These are phyloP conservation scores for Corythornis vintsioides DNA, from an alignment of 2,113 vertebrate species.

Conservation along the genomic window DNA sequence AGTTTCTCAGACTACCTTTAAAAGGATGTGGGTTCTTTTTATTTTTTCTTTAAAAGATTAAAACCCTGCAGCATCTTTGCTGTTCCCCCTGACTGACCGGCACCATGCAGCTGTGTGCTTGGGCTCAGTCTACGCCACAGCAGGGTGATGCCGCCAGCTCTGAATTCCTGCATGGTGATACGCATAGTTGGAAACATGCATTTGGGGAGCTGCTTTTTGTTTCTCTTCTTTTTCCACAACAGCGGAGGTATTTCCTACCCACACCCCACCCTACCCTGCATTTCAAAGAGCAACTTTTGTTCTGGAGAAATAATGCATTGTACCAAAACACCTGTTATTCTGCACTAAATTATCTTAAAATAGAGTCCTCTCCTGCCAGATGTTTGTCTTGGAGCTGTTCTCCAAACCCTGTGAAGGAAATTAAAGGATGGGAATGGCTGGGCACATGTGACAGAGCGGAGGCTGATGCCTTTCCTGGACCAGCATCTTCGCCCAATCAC, in stretches of 20 bases:
- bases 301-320: neutral
- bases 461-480: neutral
- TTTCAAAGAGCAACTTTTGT: slow-evolving; percentile 25
- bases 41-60: neutral
- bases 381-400: slow-evolving; percentile 2
- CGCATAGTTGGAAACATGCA: neutral
- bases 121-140: rapidly evolving
- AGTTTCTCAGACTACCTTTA: neutral
- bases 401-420: neutral
- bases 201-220: neutral
- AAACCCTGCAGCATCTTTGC: neutral
- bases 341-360: slow-evolving; percentile 42
- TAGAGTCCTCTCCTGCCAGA: neutral
- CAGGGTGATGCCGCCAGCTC: neutral
- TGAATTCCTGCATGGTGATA: rapidly evolving
- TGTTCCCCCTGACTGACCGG: rapidly evolving
- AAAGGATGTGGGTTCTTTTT: neutral
- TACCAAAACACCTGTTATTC: neutral
- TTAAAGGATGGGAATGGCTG: neutral
- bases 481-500: rapidly evolving
- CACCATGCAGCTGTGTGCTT: neutral
- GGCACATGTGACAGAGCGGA: neutral
- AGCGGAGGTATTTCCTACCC: neutral
- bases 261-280: rapidly evolving
- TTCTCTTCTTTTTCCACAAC: neutral